These are phyloP conservation scores for Agrotis clavis DNA, from an alignment of 2,888 invertebrate species.

Conservation along the genomic window DNA sequence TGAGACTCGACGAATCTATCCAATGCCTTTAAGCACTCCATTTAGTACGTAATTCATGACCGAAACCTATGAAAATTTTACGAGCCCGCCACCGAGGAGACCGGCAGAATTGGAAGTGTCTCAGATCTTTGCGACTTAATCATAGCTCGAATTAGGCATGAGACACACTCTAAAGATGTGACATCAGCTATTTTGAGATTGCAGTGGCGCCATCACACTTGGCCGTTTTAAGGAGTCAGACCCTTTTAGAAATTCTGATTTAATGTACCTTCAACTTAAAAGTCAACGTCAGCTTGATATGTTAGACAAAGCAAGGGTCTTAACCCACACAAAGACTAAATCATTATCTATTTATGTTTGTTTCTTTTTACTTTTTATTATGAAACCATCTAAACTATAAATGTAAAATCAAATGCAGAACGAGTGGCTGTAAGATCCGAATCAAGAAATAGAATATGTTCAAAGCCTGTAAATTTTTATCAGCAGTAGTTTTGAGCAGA, in stretches of 20 bases:
- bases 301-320: background rate
- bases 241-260: conserved; percentile 15
- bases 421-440: background rate
- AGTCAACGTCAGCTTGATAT: background rate
- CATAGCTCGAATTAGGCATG: conserved; percentile 41
- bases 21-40: conserved; percentile 40
- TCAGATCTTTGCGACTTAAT: conserved; percentile 56
- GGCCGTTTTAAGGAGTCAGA: background rate
- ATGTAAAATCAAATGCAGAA: background rate
- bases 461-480: no score
- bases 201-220: background rate
- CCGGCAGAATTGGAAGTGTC: conserved; percentile 59
- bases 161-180: conserved; percentile 17
- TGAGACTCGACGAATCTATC: conserved; percentile 13
- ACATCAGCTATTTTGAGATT: conserved; percentile 28
- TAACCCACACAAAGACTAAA: background rate
- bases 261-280: conserved; percentile 1
- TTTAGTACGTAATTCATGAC: conserved; percentile 40
- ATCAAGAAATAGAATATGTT: background rate
- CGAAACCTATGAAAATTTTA: conserved; percentile 61
- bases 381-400: no score
- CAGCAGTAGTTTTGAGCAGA: no score
- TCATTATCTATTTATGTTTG: no score
- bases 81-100: conserved; percentile 62
- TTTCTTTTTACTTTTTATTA: background rate